Evolutionary conservation across 1,140 invertebrate species (phyloP), one percentile per base, ranked within the genome.

Genomic region (Anoplolepis gracilipes): DNA sequence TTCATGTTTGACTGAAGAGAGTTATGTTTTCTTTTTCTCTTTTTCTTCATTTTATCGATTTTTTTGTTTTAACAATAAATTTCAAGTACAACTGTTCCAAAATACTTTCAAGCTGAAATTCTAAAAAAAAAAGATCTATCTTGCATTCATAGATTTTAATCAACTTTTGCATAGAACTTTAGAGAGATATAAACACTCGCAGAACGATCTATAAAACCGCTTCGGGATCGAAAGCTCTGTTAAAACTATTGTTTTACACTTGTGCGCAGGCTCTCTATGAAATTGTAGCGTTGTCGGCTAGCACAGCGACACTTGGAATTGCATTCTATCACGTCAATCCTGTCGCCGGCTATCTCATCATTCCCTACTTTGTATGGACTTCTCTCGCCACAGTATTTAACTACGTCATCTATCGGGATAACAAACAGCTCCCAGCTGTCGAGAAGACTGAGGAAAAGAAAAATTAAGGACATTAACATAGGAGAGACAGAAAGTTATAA

Each of bases 301-400:
- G 96, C 0, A 97, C 97, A 0, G 95, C 95, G 1, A 96, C 96
- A 0, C 96, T 96, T 42, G 96, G 96, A 0, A 91, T 96, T 2
- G 91, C 96, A 0, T 98, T 98, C 93, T 96, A 96, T 84, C 92
- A 95, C 30, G 95, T 98, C 0, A 98, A 97, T 92, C 94, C 94
- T 59, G 95, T 95, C 1, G 98, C 98, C 10, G 97, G 97, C 1
- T 95, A 95, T 46, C 91, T 99, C 19, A 96, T 98, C 92, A 70
- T 97, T 53, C 98, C 98, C 0, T 98, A 98, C 92, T 91, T 98
- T 3, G 96, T 96, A 2, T 99, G 98, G 98, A 92, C 97, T n/a
- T 95, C 96, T 2, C 95, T 97, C 76, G 98, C 97, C 13, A 94
- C 96, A 53, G 95, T 95, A 2, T 93, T 98, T 0, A 97, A 96